phyloP scores from a whole-genome alignment of 2,888 invertebrate genomes.

The Oegoconia quadripuncta region DNA sequence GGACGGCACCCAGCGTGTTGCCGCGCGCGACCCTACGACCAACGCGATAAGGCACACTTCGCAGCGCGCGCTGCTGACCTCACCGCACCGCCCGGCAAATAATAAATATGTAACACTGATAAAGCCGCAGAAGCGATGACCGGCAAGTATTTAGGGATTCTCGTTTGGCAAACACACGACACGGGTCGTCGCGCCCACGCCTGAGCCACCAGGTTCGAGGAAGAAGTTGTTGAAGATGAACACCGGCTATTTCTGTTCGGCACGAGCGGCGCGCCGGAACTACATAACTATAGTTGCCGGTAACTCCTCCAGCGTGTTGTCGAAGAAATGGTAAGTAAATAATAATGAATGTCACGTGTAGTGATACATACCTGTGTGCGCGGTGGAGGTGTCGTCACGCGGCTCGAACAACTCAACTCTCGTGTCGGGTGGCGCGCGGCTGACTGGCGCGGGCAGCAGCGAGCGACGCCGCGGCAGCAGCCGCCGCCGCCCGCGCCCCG shows the following conservation, averaged over 20 bases:
- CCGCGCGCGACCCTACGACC: conserved; percentile 62
- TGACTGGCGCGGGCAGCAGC: conserved; percentile 58
- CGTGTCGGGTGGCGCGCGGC: conserved; percentile 75
- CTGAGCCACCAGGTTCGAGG: conserved; percentile 39
- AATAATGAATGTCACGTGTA: conserved; percentile 41
- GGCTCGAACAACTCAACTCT: conserved; percentile 59
- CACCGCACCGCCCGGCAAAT: conserved; percentile 64
- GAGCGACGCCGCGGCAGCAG: conserved; percentile 60
- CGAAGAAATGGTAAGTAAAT: conserved; percentile 4
- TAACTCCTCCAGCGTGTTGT: not conserved
- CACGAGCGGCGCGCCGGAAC: conserved; percentile 17
- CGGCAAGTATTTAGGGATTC: conserved; percentile 69
- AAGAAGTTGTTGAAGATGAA: conserved; percentile 34
- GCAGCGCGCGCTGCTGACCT: conserved; percentile 68
- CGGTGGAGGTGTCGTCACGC: conserved; percentile 46
- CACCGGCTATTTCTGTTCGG: conserved; percentile 48
- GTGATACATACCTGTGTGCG: conserved; percentile 63
- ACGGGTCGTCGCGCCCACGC: conserved; percentile 48
- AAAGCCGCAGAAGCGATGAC: conserved; percentile 73
- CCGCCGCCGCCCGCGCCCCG: conserved; percentile 61
- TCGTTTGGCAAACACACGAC: conserved; percentile 56
- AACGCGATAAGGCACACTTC: conserved; percentile 69
- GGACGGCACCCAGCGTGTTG: conserved; percentile 24
- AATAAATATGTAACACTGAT: conserved; percentile 79
- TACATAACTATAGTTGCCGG: too few species aligned